phyloP scores from a whole-genome alignment of 2,888 invertebrate genomes.

The Laothoe populi region DNA sequence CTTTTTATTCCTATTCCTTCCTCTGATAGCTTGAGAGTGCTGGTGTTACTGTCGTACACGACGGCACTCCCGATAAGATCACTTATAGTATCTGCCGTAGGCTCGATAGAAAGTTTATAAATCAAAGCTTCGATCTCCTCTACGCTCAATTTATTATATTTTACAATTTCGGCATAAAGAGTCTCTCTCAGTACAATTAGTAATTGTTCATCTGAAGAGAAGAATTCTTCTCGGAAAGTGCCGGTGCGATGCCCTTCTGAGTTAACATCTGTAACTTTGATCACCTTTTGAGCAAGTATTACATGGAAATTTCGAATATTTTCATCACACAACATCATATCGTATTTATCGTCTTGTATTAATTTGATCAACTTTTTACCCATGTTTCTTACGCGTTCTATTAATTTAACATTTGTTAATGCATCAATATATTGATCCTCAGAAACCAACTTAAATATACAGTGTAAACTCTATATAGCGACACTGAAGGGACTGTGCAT shows the following conservation, averaged over 20 bases:
- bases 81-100: conserved; percentile 4
- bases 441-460: conserved; percentile 20
- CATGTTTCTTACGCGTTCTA: conserved; percentile 31
- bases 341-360: conserved; percentile 11
- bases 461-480: too few relatives aligned
- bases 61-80: neutral
- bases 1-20: neutral
- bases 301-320: conserved; percentile 35
- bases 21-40: neutral
- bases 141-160: conserved; percentile 12
- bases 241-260: conserved; percentile 28
- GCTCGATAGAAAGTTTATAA: neutral
- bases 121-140: neutral
- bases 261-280: conserved; percentile 31
- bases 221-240: conserved; percentile 33
- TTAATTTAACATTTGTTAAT: conserved; percentile 31
- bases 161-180: conserved; percentile 31
- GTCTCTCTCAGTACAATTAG: conserved; percentile 30
- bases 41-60: neutral
- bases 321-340: conserved; percentile 34
- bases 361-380: conserved; percentile 29
- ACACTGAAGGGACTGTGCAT: too few relatives aligned
- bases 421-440: conserved; percentile 29
- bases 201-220: conserved; percentile 30
- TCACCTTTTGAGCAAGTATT: conserved; percentile 30